Conservation (phyloP, 2,113 vertebrate species). For the Nesogale talazaci region DNA sequence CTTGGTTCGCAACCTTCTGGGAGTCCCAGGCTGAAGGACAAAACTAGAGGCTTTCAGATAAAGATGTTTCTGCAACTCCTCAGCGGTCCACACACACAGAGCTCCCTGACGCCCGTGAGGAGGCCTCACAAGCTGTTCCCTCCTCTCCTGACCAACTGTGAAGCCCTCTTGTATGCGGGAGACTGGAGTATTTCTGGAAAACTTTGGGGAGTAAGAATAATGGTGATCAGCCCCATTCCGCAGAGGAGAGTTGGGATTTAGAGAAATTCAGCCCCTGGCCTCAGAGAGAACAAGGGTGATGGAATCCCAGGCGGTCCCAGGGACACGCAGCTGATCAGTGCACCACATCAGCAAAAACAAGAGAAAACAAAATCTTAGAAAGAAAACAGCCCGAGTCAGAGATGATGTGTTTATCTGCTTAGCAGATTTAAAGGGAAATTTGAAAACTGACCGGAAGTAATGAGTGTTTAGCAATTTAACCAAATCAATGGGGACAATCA, state of each 20-base stretch:
- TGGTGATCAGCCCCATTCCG: background rate
- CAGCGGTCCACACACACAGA: fast-evolving
- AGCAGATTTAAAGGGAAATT: background rate
- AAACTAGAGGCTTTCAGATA: background rate
- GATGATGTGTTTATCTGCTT: fast-evolving
- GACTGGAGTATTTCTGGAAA: background rate
- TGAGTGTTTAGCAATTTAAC: too few species aligned
- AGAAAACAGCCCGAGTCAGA: background rate
- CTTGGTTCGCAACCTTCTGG: background rate
- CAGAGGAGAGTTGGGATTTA: fast-evolving
- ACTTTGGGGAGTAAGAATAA: too few species aligned
- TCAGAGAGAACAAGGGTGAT: fast-evolving
- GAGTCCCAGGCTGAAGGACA: background rate
- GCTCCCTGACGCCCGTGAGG: too few species aligned
- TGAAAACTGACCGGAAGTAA: too few species aligned
- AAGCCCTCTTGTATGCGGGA: background rate
- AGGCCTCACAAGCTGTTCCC: too few species aligned
- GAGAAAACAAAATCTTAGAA: fast-evolving
- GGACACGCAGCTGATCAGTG: fast-evolving
- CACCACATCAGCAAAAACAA: fast-evolving
- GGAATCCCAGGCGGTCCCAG: too few species aligned
- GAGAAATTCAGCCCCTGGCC: fast-evolving
- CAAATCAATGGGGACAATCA: fast-evolving
- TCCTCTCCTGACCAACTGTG: too few species aligned
- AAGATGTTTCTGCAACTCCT: background rate